These are phyloP conservation scores for Linnaemya tessellans DNA, from an alignment of 2,888 invertebrate genomes.

Conservation along the genomic window DNA sequence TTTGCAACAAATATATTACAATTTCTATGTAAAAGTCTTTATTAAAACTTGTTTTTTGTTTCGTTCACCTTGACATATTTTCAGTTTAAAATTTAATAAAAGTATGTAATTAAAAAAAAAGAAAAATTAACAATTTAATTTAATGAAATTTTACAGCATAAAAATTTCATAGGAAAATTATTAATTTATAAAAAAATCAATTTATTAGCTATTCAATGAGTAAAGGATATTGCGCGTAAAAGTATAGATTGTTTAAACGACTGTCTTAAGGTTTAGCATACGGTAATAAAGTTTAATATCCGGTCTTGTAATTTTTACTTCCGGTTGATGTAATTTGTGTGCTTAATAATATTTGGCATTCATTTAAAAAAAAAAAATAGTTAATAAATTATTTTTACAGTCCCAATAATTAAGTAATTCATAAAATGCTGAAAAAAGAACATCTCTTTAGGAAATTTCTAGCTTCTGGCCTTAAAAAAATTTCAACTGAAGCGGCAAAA, in stretches of 20 bases:
- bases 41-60: slow-evolving; percentile 12
- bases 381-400: too few species aligned
- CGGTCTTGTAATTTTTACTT: too few species aligned
- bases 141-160: background rate
- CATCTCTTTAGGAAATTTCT: background rate
- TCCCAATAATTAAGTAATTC: background rate
- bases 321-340: background rate
- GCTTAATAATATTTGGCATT: background rate
- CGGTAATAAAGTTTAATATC: too few species aligned
- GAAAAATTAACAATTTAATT: too few species aligned
- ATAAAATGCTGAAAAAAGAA: background rate
- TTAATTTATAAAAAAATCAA: too few species aligned
- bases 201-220: too few species aligned
- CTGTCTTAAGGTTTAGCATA: too few species aligned
- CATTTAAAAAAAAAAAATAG: background rate
- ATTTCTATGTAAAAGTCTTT: slow-evolving; percentile 8
- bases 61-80: slow-evolving; percentile 5
- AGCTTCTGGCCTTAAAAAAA: background rate
- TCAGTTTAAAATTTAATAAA: background rate
- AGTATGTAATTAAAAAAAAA: too few species aligned
- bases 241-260: too few species aligned
- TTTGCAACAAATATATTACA: background rate
- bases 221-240: too few species aligned
- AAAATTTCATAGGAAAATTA: background rate
- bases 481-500: background rate